Evolutionary conservation across 2,797 vertebrate genomes (phyloP), one percentile per base, ranked within the genome.

Genomic region (Vultur gryphus): DNA sequence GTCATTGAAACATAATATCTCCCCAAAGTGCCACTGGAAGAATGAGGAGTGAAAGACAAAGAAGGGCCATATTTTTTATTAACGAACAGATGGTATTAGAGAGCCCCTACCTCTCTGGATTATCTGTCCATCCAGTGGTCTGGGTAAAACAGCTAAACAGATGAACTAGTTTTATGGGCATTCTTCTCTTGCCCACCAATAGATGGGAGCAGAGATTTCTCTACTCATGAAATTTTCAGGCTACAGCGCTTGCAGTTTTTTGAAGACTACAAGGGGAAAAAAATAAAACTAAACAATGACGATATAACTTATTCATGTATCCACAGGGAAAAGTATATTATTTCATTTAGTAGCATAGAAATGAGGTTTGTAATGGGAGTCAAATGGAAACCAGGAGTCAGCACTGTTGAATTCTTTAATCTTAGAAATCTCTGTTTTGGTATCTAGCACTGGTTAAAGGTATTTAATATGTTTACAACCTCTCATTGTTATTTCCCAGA

Each of bases 181-280:
- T 78, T 67, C 84, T 92, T 69, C 64, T 85, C 81, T 71, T 80
- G 67, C 49, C 94, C 33, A 37, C 92, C 69, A 6, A 94, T 65
- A 95, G 94, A 85, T 83, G 91, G 89, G 89, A 95, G 75, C 82
- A 92, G 87, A 94, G 89, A 49, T 93, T 94, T 91, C 84, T 80
- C 48, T 65, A 23, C 46, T 86, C 19, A 6, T 14, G 33, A 72
- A 29, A 72, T 64, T 52, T 90, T 87, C 52, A 49, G 66, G 28
- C 70, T 88, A 33, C 44, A 65, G 58, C 0, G 0, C 33, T 93
- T 79, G 61, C 49, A 76, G 35, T 28, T 79, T 83, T 89, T 70
- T 79, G 52, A 84, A 77, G n/a, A 57, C 58, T 89, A 33, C 26
- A 64, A 85, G 18, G 48, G 16, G 15, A 10, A 81, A 77, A 80